Percentiles rank a stretch among this genome's conserved stretches.
phyloP scores from a whole-genome alignment of 2,113 vertebrate genomes.

The Mobula birostris region DNA sequence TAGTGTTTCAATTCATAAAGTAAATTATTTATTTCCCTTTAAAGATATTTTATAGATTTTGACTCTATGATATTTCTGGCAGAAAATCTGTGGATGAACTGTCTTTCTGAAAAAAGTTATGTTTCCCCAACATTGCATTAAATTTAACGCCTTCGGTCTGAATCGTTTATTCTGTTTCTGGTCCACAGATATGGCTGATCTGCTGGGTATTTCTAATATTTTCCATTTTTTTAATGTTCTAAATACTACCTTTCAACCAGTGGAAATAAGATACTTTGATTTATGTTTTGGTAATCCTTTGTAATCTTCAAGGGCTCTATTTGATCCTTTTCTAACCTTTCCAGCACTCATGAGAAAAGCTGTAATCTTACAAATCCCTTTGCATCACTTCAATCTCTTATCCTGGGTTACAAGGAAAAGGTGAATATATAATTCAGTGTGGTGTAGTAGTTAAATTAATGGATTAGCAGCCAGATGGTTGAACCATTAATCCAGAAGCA shows the following conservation, averaged over 20 bases:
- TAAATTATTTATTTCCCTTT: not conserved
- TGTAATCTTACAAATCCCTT: not conserved
- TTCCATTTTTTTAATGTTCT: not conserved
- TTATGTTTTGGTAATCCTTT: not conserved
- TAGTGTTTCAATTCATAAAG: not conserved
- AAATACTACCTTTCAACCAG: not conserved
- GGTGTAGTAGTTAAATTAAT: too few species aligned
- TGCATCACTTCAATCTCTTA: not conserved
- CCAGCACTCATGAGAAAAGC: not conserved
- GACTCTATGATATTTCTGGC: not conserved
- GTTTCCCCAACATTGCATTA: not conserved
- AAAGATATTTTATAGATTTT: not conserved
- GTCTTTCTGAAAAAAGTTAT: not conserved
- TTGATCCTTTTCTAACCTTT: not conserved
- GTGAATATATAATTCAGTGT: too few species aligned
- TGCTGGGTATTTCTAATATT: too few species aligned
- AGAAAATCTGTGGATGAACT: not conserved
- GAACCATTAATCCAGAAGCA: too few species aligned
- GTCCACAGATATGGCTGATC: too few species aligned
- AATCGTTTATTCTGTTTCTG: too few species aligned
- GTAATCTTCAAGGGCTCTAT: not conserved
- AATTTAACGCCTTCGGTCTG: not conserved
- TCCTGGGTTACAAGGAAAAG: not conserved
- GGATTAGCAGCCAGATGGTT: too few species aligned
- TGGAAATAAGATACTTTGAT: not conserved